Evolutionary conservation across 2,797 vertebrate species (phyloP).

Genomic region (Pseudochirops cupreus): DNA sequence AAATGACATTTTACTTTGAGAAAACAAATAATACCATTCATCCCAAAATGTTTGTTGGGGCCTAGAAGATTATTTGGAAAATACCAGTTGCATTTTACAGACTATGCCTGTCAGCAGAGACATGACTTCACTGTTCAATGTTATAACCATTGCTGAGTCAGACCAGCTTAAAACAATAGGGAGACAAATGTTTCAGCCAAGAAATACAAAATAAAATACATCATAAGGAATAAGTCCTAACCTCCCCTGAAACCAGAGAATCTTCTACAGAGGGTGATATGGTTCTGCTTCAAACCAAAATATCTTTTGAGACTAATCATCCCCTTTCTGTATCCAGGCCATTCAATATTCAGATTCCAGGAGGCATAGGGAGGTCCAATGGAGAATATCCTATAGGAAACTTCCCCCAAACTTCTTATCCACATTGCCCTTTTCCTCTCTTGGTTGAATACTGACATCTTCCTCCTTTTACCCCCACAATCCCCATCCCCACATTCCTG

Average conservation of each 20-base stretch:
- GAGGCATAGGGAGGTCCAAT: not conserved
- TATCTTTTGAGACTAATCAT: not conserved
- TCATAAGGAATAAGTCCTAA: not conserved
- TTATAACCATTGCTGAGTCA: not conserved
- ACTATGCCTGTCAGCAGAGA: not conserved
- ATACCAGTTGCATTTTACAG: not conserved
- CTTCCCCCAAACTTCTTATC: not conserved
- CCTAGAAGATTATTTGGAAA: not conserved
- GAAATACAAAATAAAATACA: not conserved
- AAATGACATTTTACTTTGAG: not conserved
- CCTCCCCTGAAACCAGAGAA: not conserved
- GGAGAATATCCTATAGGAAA: not conserved
- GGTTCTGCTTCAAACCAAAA: not conserved
- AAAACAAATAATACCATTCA: conserved; percentile 32
- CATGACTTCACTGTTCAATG: not conserved
- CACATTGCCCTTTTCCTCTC: not conserved
- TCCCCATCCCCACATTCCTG: not conserved
- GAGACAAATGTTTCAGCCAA: not conserved
- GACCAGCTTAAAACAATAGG: not conserved
- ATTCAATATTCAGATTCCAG: not conserved
- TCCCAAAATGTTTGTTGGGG: not conserved
- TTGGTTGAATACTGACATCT: not conserved
- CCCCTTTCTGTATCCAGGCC: not conserved
- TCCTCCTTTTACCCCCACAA: not conserved
- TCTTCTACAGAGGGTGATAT: not conserved